Evolutionary conservation across 2,797 vertebrate species (phyloP), one percentile per base, ranked within the genome.

Genomic region (Spatula clypeata): DNA sequence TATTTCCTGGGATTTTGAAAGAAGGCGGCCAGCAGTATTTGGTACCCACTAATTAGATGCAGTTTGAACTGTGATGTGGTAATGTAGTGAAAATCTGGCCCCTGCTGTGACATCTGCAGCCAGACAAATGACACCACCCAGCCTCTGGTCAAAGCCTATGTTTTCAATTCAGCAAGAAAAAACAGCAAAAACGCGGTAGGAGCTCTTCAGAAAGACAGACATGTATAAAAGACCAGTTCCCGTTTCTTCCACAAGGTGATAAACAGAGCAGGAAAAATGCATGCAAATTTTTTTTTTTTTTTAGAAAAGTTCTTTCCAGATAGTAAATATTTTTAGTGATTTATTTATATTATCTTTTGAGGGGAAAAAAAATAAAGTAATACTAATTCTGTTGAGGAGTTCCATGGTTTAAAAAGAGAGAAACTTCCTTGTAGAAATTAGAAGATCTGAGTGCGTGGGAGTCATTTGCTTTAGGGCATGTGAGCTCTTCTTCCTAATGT

Each of bases 21-120:
- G 88, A 70, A 90, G 53, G 42, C 4, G 0, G 85, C 73, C 73
- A 93, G 73, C 76, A 88, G 55, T 67, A 24, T 64, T 96, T 86
- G 53, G 73, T 91, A 88, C 85, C 79, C 71, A 58, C 76, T 96
- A 94, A 95, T 95, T 92, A 94, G 53, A 75, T 88, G 70, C 87
- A 92, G 80, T 94, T 81, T 88, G 34, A 93, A 86, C 67, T 86
- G 77, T 79, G 85, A 84, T 86, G 76, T 76, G 82, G 93, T 90
- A 94, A 94, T 67, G 80, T 82, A 95, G 91, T 94, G 96, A 94
- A 93, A 95, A 97, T 88, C 86, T 72, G n/a, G 58, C 82, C 76
- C 89, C 95, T 86, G 87, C 96, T 93, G 89, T 94, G 95, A 91
- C 87, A 91, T 94, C 73, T 95, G 90, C 73, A 86, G 80, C 55